phyloP scores from a whole-genome alignment of 2,797 vertebrate genomes.

The Poecilia velifera region DNA sequence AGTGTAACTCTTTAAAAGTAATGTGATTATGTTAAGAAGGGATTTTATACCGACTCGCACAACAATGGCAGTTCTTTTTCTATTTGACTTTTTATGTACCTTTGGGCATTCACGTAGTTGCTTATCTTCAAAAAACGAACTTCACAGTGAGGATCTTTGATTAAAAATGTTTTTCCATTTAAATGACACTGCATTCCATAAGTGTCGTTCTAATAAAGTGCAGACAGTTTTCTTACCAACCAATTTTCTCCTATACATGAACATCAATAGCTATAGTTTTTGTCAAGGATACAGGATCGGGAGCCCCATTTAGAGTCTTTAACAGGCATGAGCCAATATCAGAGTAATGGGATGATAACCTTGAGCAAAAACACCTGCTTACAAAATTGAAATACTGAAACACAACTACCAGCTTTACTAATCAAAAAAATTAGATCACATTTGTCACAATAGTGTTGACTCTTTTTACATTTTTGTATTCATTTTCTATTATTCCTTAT shows the following conservation, averaged over 20 bases:
- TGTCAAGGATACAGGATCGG: not conserved
- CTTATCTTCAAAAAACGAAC: not conserved
- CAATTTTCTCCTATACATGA: not conserved
- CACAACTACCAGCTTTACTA: not conserved
- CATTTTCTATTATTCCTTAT: not conserved
- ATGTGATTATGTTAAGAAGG: not conserved
- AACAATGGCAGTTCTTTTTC: not conserved
- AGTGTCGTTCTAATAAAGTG: not conserved
- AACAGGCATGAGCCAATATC: not conserved
- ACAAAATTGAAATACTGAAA: not conserved
- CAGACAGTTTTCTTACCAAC: not conserved
- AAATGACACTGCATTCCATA: not conserved
- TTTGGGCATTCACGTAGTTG: not conserved
- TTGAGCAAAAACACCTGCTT: not conserved
- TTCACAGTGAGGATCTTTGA: not conserved
- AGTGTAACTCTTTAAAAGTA: constrained; percentile 23
- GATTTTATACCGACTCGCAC: not conserved
- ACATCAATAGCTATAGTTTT: not conserved
- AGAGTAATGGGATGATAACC: not conserved
- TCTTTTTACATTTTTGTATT: not conserved
- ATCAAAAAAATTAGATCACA: not conserved
- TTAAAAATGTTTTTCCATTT: not conserved
- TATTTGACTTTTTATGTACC: not conserved
- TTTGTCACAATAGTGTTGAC: not conserved
- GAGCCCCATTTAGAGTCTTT: not conserved